A percentile compares a stretch with the other conserved stretches of the same genome.
phyloP scores from a whole-genome alignment of 2,888 invertebrate genomes.

The Drosophila differens region DNA sequence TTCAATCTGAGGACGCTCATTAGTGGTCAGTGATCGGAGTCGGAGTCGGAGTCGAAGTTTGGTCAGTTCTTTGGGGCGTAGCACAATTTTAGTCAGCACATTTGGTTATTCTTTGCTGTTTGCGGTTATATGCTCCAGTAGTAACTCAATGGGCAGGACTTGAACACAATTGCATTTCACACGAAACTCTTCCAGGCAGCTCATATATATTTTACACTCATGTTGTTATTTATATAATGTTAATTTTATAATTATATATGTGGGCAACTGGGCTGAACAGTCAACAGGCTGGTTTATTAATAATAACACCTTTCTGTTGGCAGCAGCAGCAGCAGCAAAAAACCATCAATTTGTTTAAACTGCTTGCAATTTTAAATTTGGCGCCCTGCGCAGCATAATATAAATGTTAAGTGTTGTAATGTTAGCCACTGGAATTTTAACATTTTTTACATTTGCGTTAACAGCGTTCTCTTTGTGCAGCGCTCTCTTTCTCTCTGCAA shows the following conservation, averaged over 20 bases:
- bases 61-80: slow-evolving; percentile 53
- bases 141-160: slow-evolving; percentile 33
- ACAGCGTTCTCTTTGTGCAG: not conserved
- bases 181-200: slow-evolving; percentile 7
- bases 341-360: not conserved
- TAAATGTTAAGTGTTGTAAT: not conserved
- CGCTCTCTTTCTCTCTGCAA: not conserved
- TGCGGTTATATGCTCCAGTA: slow-evolving; percentile 59
- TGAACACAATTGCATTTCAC: not conserved
- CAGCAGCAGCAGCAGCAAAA: not conserved
- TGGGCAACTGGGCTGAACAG: not conserved
- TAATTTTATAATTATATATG: not conserved
- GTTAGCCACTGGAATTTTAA: not conserved
- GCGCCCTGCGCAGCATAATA: not conserved
- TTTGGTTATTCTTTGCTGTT: not conserved
- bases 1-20: slow-evolving; percentile 50
- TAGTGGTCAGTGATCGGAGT: slow-evolving; percentile 54
- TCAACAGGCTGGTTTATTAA: not conserved
- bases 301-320: not conserved
- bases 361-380: not conserved
- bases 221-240: not conserved
- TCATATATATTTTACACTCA: not conserved
- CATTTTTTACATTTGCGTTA: not conserved
- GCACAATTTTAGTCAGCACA: slow-evolving; percentile 40
- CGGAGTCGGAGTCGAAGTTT: slow-evolving; percentile 1